Conservation (phyloP, 2,113 vertebrate species). For the Leucopsar rothschildi region DNA sequence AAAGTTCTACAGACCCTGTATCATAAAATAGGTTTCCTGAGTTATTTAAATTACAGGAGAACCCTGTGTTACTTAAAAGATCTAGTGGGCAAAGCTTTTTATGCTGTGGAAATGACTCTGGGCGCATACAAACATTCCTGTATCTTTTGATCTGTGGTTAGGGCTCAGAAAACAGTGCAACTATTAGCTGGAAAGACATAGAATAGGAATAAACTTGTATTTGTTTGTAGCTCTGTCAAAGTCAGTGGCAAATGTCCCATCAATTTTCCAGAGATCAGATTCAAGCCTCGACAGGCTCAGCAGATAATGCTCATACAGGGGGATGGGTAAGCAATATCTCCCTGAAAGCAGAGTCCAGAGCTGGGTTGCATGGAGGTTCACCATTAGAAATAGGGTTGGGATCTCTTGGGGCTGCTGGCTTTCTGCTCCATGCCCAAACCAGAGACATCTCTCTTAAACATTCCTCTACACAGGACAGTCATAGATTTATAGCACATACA, state of each 20-base stretch:
- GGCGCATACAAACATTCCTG: neutral
- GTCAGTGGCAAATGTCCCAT: neutral
- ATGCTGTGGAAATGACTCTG: neutral
- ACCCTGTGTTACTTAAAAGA: neutral
- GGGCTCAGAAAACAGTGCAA: neutral
- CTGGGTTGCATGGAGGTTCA: neutral
- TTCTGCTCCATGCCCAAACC: neutral
- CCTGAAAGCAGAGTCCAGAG: neutral
- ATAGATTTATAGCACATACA: neutral
- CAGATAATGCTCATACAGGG: neutral
- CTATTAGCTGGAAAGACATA: neutral
- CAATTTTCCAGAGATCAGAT: neutral
- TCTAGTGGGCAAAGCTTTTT: neutral
- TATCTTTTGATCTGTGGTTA: neutral
- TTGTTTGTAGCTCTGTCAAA: neutral
- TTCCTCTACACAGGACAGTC: neutral
- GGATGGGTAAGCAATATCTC: neutral
- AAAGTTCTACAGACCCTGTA: neutral
- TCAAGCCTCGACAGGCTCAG: neutral
- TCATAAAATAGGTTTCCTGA: neutral
- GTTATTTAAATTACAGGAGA: slow-evolving; percentile 3
- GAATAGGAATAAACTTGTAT: neutral
- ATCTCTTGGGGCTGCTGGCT: neutral
- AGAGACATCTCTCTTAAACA: neutral
- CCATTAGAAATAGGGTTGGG: neutral